phyloP scores from a whole-genome alignment of 2,113 vertebrate species.

The Tenebrosternarchus preto region DNA sequence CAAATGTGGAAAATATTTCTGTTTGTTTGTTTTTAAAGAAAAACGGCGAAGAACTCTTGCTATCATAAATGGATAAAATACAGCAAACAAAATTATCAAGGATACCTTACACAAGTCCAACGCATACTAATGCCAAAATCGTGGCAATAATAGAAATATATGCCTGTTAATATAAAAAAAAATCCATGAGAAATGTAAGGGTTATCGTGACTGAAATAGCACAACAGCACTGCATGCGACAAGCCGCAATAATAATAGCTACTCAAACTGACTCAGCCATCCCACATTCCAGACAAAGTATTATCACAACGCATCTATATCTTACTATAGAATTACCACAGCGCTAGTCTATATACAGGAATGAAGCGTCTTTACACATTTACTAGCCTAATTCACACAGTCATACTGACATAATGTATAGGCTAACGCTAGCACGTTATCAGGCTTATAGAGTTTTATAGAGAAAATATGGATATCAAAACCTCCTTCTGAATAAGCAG shows the following conservation, averaged over 20 bases:
- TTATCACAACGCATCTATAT: constrained; percentile 1
- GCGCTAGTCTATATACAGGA: background rate
- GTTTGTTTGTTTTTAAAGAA: too few species aligned
- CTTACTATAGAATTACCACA: background rate
- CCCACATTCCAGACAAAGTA: constrained; percentile 8
- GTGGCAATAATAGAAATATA: background rate
- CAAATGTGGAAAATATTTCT: too few species aligned
- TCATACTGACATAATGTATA: background rate
- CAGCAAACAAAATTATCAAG: too few species aligned
- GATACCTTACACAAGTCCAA: too few species aligned
- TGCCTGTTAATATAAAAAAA: background rate
- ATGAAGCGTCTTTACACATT: background rate
- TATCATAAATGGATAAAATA: too few species aligned
- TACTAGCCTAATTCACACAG: too few species aligned
- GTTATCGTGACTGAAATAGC: background rate
- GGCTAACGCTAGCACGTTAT: background rate
- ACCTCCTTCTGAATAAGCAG: too few species aligned
- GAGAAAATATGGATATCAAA: too few species aligned
- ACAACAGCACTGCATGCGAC: background rate
- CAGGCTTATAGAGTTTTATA: background rate
- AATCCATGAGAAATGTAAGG: background rate
- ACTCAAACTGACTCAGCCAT: background rate
- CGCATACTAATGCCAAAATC: background rate
- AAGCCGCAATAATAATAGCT: constrained; percentile 6
- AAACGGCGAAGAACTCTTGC: too few species aligned